phyloP scores from a whole-genome alignment of 2,113 vertebrate species.

The Dissostichus mawsoni region DNA sequence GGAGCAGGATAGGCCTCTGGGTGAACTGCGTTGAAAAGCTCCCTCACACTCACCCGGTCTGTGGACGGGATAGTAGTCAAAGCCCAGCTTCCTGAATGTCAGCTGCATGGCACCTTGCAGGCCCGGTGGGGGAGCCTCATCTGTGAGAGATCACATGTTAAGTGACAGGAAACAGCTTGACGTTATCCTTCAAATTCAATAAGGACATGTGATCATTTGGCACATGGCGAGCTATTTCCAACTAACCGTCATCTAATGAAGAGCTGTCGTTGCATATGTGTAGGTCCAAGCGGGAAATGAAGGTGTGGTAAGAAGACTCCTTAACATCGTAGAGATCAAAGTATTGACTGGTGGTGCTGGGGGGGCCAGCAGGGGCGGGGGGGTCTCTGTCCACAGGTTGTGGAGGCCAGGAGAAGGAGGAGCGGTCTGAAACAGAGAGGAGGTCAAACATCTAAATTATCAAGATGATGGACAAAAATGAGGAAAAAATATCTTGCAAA shows the following conservation, averaged over 20 bases:
- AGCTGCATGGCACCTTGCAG: constrained; percentile 96
- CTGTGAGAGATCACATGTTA: constrained; percentile 69
- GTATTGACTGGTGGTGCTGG: constrained; percentile 90
- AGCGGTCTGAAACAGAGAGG: constrained; percentile 83
- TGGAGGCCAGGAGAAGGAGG: constrained; percentile 89
- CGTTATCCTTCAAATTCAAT: constrained; percentile 26
- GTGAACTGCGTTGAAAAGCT: constrained; percentile 19
- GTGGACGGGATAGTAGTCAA: constrained; percentile 97
- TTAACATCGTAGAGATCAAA: constrained; percentile 96
- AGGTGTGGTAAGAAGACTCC: constrained; percentile 97
- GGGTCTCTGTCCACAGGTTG: constrained; percentile 88
- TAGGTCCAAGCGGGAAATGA: constrained; percentile 95
- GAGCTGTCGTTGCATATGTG: constrained; percentile 96
- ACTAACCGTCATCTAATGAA: constrained; percentile 87
- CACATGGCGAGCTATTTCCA: background rate
- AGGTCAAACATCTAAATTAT: background rate
- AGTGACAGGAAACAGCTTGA: constrained; percentile 5
- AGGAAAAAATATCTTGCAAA: background rate
- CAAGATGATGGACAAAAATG: background rate
- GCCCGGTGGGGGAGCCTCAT: constrained; percentile 85
- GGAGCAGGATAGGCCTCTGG: constrained; percentile 26
- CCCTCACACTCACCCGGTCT: constrained; percentile 87
- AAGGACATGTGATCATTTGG: background rate
- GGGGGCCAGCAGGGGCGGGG: constrained; percentile 75
- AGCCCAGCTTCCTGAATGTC: constrained; percentile 93